phyloP scores from a whole-genome alignment of 2,113 vertebrate genomes.

The Reinhardtius hippoglossoides region DNA sequence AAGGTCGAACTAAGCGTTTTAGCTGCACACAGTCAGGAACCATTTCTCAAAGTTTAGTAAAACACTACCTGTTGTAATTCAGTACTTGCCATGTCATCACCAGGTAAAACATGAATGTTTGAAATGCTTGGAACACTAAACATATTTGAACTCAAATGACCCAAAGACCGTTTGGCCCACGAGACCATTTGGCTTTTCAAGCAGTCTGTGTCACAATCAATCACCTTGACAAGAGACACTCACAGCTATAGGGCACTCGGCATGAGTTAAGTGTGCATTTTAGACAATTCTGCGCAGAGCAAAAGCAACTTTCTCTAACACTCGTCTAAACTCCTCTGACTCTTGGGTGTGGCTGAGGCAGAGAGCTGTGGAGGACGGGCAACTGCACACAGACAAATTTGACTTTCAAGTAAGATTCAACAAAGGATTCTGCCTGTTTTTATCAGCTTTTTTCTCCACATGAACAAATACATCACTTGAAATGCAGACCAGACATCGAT shows the following conservation, averaged over 20 bases:
- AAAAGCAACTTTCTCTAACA: constrained; percentile 16
- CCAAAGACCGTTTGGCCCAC: background rate
- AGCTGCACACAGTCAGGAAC: constrained; percentile 31
- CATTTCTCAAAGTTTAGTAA: constrained; percentile 33
- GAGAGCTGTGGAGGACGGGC: constrained; percentile 50
- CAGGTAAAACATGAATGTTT: background rate
- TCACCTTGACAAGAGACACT: constrained; percentile 57
- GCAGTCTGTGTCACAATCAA: constrained; percentile 36
- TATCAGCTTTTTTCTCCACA: background rate
- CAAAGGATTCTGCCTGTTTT: constrained; percentile 13
- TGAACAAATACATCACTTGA: background rate
- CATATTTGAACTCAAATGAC: background rate
- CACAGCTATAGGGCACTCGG: constrained; percentile 27
- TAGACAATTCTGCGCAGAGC: constrained; percentile 13
- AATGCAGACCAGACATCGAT: background rate
- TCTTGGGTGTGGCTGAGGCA: constrained; percentile 80
- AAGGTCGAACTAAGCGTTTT: constrained; percentile 19
- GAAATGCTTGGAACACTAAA: constrained; percentile 5
- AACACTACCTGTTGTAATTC: background rate
- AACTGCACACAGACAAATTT: constrained; percentile 43
- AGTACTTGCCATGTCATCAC: background rate
- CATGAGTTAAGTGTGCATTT: constrained; percentile 12
- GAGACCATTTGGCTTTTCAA: constrained; percentile 2
- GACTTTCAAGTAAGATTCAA: constrained; percentile 43
- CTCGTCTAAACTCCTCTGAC: constrained; percentile 16